Evolutionary conservation across 1,140 invertebrate species (phyloP), one percentile per base, ranked within the genome.

Genomic region (Cotesia glomerata): DNA sequence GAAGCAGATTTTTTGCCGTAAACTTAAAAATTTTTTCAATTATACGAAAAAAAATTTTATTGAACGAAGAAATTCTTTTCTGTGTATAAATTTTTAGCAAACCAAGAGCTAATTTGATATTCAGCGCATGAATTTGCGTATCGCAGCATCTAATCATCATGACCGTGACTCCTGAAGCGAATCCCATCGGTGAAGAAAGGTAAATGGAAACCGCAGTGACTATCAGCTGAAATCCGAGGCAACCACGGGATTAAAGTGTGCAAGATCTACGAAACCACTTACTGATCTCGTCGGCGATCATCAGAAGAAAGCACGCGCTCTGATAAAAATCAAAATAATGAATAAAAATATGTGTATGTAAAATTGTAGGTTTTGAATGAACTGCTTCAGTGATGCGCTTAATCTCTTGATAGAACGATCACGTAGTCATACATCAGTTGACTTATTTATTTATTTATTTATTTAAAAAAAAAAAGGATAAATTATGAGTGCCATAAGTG

Each of bases 141-240:
- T 61, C 52, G 14, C 16, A 5, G 58, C 58, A 61, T 26, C 26
- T 26, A 26, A 61, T 56, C 16, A 18, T 45, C 52, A 18, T 26
- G 58, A 26, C 58, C 58, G 58, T 61, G 58, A 61, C 58, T 61
- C 18, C 26, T 32, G 8, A 26, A 26, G 58, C 8, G 58, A 61
- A 26, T 26, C 26, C 26, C 26, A 26, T 61, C 58, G 26, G 58
- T 61, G 3, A 56, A 18, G 18, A 61, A 61, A 62, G 16, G 45
- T 36, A 39, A 64, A 51, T 11, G 9, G 67, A 59, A 73, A 69
- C 67, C 39, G 67, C 61, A 73, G 26, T 72, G 64, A 52, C 16
- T 26, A 72, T 66, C 26, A 32, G 14, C 35, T 67, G 64, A 67
- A 72, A 67, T 67, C 71, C 45, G 64, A 72, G 52, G 63, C 58